Evolutionary conservation across 2,888 invertebrate genomes (phyloP).

Genomic region (Lithosia quadra): DNA sequence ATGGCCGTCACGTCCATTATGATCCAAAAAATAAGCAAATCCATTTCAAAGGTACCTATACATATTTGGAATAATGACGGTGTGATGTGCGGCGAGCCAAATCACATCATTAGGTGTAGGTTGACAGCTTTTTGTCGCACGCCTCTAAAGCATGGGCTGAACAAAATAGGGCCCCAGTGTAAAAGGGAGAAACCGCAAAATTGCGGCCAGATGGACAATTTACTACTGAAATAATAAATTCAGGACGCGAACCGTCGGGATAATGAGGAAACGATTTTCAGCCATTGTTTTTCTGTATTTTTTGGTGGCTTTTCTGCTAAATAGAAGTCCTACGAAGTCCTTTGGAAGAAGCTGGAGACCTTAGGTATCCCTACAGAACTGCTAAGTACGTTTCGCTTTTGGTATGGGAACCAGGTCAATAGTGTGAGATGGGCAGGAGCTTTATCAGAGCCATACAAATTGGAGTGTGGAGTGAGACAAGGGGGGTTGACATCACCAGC

Average conservation of each 20-base stretch:
- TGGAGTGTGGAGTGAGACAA: neutral
- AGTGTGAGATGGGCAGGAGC: slow-evolving; percentile 8
- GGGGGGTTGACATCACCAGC: neutral
- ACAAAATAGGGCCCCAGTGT: slow-evolving; percentile 12
- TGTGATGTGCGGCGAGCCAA: slow-evolving; percentile 18
- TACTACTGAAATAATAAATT: slow-evolving; percentile 52
- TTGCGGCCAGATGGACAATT: slow-evolving; percentile 47
- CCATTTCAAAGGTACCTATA: slow-evolving; percentile 7
- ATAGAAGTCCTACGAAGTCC: too few species aligned
- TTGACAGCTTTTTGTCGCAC: slow-evolving; percentile 32
- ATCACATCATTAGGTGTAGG: slow-evolving; percentile 27
- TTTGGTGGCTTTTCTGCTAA: slow-evolving; percentile 26
- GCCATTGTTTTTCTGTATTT: slow-evolving; percentile 40
- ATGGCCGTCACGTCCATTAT: slow-evolving; percentile 10
- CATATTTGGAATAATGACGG: slow-evolving; percentile 18
- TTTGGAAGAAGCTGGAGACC: neutral
- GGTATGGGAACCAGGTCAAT: too few species aligned
- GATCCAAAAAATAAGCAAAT: slow-evolving; percentile 9
- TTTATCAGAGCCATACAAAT: slow-evolving; percentile 9
- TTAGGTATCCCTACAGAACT: too few species aligned
- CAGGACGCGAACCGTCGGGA: slow-evolving; percentile 35
- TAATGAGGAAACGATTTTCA: slow-evolving; percentile 52
- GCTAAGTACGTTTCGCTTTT: too few species aligned
- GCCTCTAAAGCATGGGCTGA: neutral
- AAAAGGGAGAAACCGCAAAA: slow-evolving; percentile 34